Base-by-base conservation (phyloP, 2,888 invertebrate species). In the Stramonita haemastoma region DNA sequence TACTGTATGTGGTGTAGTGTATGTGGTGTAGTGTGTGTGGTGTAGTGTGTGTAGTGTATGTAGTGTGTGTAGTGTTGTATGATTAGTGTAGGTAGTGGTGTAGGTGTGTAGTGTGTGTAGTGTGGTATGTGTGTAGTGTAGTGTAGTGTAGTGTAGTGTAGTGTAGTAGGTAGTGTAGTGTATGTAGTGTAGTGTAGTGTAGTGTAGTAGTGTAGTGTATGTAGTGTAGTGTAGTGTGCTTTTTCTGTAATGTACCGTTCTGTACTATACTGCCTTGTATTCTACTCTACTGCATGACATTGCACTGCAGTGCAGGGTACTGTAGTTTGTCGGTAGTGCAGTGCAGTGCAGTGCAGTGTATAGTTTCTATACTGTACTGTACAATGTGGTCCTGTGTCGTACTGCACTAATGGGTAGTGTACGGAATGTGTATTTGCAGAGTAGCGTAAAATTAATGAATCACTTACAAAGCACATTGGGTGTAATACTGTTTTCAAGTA, bases 271-370 rank as follows among this genome's bases (percentile, higher is more conserved):
- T 86, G 86, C 56, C 15, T 32, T 84, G 86, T 81, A n/a, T 87
- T 87, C 77, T 89, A 56, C 36, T 77, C 81, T 88, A 29, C 46
- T 29, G 83, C 81, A 57, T 81, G 46, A 56, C 79, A 81, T 29
- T 79, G 81, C 81, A 88, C 13, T 90, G 81, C 88, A 88, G 29
- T 90, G 90, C 81, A 81, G 32, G 88, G 90, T 90, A 81, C 26
- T 90, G 90, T 81, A 88, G 32, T 90, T n/a, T n/a, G n/a, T n/a
- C n/a, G n/a, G 88, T 81, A 79, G 83, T 90, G 81, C 34, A 89
- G 46, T 86, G 83, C 26, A 88, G 57, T 88, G 88, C 83, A 70
- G 79, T 90, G 90, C 86, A 46, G 46, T 46, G 46, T 46, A 46
- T 8, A 5, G 46, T n/a, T 46, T 46, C 46, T 89, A 87, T 79